Percentiles rank a stretch among this genome's conserved stretches.
Conservation (phyloP, 2,797 vertebrate genomes). For the Eulemur mongoz region DNA sequence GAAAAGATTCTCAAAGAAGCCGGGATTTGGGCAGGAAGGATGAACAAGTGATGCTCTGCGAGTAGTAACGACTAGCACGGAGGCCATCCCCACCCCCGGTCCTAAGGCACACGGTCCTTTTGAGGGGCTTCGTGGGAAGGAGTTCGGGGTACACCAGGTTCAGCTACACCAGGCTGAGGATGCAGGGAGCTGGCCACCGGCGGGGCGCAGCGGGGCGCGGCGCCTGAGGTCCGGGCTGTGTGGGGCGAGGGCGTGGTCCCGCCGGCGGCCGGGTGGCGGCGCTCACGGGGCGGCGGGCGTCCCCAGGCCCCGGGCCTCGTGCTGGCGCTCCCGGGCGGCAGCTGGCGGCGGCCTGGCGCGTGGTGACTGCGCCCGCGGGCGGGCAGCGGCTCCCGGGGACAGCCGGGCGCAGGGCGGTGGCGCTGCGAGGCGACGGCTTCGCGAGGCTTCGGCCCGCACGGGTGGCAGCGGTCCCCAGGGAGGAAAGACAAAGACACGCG, state of each 20-base stretch:
- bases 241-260: background rate
- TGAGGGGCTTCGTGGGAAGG: background rate
- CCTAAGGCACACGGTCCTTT: conserved; percentile 55
- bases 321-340: conserved; percentile 78
- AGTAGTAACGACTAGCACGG: background rate
- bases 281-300: conserved; percentile 52
- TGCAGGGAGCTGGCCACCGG: background rate
- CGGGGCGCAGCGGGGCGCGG: background rate
- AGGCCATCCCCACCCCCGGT: background rate
- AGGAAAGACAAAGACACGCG: conserved; percentile 77
- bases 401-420: conserved; percentile 63
- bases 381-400: conserved; percentile 68
- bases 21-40: background rate
- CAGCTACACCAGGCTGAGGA: background rate
- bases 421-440: conserved; percentile 77
- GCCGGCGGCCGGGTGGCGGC: background rate
- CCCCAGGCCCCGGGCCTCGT: conserved; percentile 57
- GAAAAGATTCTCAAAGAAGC: background rate
- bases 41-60: background rate
- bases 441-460: conserved; percentile 70
- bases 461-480: conserved; percentile 67
- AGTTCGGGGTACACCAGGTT: background rate
- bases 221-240: background rate
- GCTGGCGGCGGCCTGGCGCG: conserved; percentile 76
- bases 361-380: conserved; percentile 69